phyloP scores from a whole-genome alignment of 2,797 vertebrate species.

The Allobates femoralis region DNA sequence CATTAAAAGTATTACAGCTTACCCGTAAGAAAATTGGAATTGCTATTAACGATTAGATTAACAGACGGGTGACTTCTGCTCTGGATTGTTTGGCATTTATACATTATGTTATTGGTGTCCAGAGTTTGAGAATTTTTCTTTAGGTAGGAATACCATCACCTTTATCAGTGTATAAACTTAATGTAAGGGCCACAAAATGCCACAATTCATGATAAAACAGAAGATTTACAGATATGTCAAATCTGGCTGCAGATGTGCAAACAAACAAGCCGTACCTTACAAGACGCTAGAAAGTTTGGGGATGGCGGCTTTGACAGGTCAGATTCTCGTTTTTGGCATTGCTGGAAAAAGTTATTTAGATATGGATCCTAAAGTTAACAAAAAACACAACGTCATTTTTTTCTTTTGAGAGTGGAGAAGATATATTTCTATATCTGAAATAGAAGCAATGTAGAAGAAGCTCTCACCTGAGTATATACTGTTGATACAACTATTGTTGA shows the following conservation, averaged over 20 bases:
- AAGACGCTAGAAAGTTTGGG: conserved; percentile 88
- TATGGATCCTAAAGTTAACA: conserved; percentile 86
- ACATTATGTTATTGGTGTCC: too few relatives aligned
- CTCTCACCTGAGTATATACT: conserved; percentile 93
- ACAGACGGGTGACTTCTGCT: background rate
- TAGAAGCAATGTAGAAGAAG: background rate
- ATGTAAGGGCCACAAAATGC: too few relatives aligned
- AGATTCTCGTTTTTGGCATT: conserved; percentile 95
- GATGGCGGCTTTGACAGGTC: conserved; percentile 89
- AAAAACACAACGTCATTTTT: background rate
- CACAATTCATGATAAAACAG: too few relatives aligned
- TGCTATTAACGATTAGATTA: background rate
- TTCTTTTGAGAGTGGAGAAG: too few relatives aligned
- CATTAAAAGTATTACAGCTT: background rate
- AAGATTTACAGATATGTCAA: too few relatives aligned
- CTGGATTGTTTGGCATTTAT: too few relatives aligned
- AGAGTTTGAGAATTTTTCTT: too few relatives aligned
- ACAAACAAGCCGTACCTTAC: conserved; percentile 82
- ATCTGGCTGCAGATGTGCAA: background rate
- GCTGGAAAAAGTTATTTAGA: conserved; percentile 93
- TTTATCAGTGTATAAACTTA: too few relatives aligned
- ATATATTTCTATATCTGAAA: background rate
- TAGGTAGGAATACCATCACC: too few relatives aligned
- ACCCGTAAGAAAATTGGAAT: background rate
- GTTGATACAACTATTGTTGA: conserved; percentile 92